Percentiles rank a stretch among this genome's conserved stretches.
phyloP scores from a whole-genome alignment of 2,797 vertebrate genomes.

The Oceanodroma leucorhoa region DNA sequence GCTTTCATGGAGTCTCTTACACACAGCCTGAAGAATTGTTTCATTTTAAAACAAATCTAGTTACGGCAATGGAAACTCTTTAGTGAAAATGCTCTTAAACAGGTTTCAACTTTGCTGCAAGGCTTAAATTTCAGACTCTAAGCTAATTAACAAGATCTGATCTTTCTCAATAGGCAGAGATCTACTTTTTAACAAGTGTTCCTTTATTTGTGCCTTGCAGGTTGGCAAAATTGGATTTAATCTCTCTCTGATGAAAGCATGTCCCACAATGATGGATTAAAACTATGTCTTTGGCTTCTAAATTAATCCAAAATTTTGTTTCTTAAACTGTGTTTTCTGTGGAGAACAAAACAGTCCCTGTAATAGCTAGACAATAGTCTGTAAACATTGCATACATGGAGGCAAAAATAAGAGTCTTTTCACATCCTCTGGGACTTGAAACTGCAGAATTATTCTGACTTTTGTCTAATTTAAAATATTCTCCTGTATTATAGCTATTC shows the following conservation, averaged over 20 bases:
- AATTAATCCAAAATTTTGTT: not conserved
- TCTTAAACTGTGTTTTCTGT: not conserved
- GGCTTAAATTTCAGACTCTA: slow-evolving; percentile 4
- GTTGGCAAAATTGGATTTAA: not conserved
- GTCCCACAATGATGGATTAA: not conserved
- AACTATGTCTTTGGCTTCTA: not conserved
- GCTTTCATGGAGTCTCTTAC: not conserved
- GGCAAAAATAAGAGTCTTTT: not conserved
- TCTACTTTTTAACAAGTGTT: slow-evolving; percentile 41
- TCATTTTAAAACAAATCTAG: slow-evolving; percentile 34
- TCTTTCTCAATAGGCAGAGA: not conserved
- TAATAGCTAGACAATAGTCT: not conserved
- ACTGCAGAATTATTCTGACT: not conserved
- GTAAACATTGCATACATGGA: not conserved
- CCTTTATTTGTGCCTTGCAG: slow-evolving; percentile 29
- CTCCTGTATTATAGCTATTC: fast-evolving
- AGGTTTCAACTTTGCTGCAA: not conserved
- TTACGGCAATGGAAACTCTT: not conserved
- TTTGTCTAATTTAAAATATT: not conserved
- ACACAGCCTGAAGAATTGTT: not conserved
- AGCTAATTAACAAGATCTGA: not conserved
- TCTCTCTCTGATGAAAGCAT: not conserved
- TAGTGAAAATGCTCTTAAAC: slow-evolving; percentile 13
- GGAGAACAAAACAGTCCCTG: not conserved
- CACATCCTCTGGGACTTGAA: not conserved